phyloP scores from a whole-genome alignment of 2,888 invertebrate genomes.

The Drosophila falleni region DNA sequence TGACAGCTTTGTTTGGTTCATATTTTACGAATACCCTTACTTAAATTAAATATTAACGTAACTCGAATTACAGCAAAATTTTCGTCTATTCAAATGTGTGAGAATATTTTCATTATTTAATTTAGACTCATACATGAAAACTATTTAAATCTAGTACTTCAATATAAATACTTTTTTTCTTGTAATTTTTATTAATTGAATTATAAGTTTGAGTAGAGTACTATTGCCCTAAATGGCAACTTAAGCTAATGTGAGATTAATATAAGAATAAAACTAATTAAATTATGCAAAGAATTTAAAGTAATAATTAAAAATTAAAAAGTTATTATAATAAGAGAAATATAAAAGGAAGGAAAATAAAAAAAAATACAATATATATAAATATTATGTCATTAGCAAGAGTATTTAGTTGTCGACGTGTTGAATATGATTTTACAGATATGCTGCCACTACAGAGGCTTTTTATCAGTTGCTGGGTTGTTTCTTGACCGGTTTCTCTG shows the following conservation, averaged over 20 bases:
- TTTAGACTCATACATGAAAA: not conserved
- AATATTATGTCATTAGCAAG: no score
- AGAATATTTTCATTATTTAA: not conserved
- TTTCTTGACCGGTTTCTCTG: not conserved
- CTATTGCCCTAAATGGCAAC: no score
- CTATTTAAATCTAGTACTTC: not conserved
- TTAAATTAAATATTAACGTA: not conserved
- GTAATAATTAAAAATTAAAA: no score
- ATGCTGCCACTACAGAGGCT: not conserved
- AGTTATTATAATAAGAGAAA: no score
- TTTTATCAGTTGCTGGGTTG: slow-evolving; percentile 12
- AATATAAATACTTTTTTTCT: no score
- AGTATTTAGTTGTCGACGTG: not conserved
- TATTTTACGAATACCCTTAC: not conserved
- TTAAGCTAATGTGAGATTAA: no score
- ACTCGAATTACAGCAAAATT: not conserved
- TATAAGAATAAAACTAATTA: no score
- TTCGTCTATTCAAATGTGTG: not conserved
- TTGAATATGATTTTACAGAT: not conserved
- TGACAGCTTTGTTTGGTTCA: not conserved
- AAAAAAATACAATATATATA: no score
- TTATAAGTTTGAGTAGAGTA: no score
- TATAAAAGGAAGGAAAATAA: no score
- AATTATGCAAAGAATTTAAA: no score
- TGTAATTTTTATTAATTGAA: no score